These are phyloP conservation scores for Spea hammondii DNA, from an alignment of 2,797 vertebrate species.

Conservation along the genomic window DNA sequence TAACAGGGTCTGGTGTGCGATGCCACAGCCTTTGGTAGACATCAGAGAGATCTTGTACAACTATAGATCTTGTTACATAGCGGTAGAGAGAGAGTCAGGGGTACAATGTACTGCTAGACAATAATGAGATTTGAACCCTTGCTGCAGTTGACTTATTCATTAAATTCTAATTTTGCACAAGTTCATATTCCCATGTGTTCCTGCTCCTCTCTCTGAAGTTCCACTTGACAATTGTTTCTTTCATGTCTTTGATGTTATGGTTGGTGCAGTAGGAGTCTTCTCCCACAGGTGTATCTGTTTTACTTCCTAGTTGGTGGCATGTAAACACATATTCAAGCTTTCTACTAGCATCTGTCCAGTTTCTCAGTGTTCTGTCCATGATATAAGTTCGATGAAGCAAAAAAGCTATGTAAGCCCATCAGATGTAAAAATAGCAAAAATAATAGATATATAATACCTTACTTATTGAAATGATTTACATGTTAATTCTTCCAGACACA, in stretches of 20 bases:
- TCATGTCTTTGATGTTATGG: conserved; percentile 22
- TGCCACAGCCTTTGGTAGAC: background rate
- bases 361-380: background rate
- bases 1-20: background rate
- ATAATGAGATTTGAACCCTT: conserved; percentile 1
- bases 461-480: no score
- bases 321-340: background rate
- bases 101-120: conserved; percentile 2
- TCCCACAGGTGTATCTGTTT: conserved; percentile 7
- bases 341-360: background rate
- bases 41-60: background rate
- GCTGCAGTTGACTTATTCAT: conserved; percentile 5
- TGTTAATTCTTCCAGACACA: no score
- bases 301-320: background rate
- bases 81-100: background rate
- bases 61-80: conserved; percentile 5
- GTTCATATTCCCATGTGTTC: conserved; percentile 18
- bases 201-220: background rate
- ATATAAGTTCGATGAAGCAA: background rate
- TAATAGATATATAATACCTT: no score
- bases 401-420: no score
- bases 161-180: background rate
- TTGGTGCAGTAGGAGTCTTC: conserved; percentile 1
- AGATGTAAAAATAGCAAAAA: no score
- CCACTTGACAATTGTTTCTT: conserved; percentile 5